Evolutionary conservation across 2,888 invertebrate species (phyloP), one percentile per base, ranked within the genome.

Genomic region (Hyposoter didymator): DNA sequence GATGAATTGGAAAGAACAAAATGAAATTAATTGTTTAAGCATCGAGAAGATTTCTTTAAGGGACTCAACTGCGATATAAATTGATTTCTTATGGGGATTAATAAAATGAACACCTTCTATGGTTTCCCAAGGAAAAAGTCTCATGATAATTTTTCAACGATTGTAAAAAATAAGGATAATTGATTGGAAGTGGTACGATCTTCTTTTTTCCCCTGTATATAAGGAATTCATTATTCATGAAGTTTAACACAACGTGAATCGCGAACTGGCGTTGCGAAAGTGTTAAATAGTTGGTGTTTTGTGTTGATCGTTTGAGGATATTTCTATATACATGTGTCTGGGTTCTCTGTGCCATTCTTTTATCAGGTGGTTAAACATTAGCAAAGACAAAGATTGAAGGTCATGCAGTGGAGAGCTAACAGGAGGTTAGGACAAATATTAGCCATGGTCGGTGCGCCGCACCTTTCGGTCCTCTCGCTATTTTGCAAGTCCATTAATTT

Each of bases 401-500:
- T 70, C 45, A 55, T 59, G 43, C 78, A 80, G 72, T 22, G 55
- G 35, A 66, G 55, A 84, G 47, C 52, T 45, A 69, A 74, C 47
- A 22, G 62, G 62, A 84, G 75, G 83, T 69, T 67, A 83, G 74
- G 22, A 74, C 83, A 85, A 85, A 83, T 83, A 85, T 85, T 85
- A 83, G 76, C 83, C 76, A 66, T 66, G 64, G 52, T 78, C 66
- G 52, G 64, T 39, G 73, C 72, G 52, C 69, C 47, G 73, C 75
- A 67, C 67, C 81, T 67, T 81, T 64, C 28, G 70, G 45, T 35
- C 70, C 62, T 10, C 75, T 80, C 64, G 69, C 83, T 85, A 83
- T 85, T 85, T 81, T 83, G 80, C 85, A 74, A 85, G 85, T 85
- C 85, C 85, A 85, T 85, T 85, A 83, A 85, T 85, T 85, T 85